phyloP scores from a whole-genome alignment of 2,113 vertebrate species.

The Camelus dromedarius region DNA sequence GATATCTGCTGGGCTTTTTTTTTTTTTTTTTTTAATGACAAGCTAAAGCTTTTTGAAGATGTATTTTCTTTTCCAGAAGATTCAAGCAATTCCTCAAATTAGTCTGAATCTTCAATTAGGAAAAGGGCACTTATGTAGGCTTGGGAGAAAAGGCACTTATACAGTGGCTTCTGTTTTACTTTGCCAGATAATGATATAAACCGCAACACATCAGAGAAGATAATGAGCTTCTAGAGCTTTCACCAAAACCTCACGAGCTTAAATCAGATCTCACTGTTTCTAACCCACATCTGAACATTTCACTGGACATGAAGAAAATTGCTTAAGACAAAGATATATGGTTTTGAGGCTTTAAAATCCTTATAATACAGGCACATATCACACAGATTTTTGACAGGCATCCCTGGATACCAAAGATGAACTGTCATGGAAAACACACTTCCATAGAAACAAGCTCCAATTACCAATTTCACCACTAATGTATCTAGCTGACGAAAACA shows the following conservation, averaged over 20 bases:
- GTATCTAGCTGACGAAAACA: slow-evolving; percentile 18
- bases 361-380: slow-evolving; percentile 39
- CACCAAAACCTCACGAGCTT: slow-evolving; percentile 70
- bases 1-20: not conserved
- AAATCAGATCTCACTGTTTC: slow-evolving; percentile 56
- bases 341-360: slow-evolving; percentile 8
- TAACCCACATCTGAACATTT: slow-evolving; percentile 55
- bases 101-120: slow-evolving; percentile 69
- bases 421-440: not conserved
- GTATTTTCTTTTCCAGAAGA: slow-evolving; percentile 61
- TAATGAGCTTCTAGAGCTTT: slow-evolving; percentile 79
- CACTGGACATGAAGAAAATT: slow-evolving; percentile 41
- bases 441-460: slow-evolving; percentile 27
- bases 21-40: slow-evolving; percentile 54
- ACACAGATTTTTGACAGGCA: slow-evolving; percentile 60
- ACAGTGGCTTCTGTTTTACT: slow-evolving; percentile 69
- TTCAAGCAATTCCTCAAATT: slow-evolving; percentile 74
- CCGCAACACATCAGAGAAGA: slow-evolving; percentile 60
- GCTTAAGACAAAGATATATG: slow-evolving; percentile 48
- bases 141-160: slow-evolving; percentile 40
- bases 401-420: slow-evolving; percentile 48
- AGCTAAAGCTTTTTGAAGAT: slow-evolving; percentile 51
- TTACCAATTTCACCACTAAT: slow-evolving; percentile 54
- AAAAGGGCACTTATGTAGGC: not conserved
- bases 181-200: slow-evolving; percentile 62